Conservation (phyloP, 2,888 invertebrate species). For the Gari tellinella region DNA sequence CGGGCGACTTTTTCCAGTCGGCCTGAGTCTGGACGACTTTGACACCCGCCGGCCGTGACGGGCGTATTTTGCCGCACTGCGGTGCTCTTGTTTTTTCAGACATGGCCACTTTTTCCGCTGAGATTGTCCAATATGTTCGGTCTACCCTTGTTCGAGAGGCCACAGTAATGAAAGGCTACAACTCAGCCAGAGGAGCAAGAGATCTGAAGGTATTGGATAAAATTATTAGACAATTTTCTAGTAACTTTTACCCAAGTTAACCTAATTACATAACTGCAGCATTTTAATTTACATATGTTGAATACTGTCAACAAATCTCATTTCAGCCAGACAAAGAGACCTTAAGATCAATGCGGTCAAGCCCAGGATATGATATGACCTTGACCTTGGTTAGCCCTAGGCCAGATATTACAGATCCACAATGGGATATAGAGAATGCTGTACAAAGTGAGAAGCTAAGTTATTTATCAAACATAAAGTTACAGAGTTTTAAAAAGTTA, state of each 20-base stretch:
- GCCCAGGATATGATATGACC: constrained; percentile 90
- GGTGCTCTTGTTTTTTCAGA: constrained; percentile 48
- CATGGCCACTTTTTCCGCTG: constrained; percentile 41
- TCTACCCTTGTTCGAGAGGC: constrained; percentile 69
- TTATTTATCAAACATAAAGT: no score
- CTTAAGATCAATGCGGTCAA: constrained; percentile 81
- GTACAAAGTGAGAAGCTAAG: constrained; percentile 85
- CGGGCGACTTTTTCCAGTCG: no score
- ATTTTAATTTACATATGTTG: no score
- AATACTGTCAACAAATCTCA: background rate
- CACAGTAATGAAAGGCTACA: constrained; percentile 66
- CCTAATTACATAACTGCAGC: no score
- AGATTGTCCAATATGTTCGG: constrained; percentile 61
- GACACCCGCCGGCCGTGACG: no score
- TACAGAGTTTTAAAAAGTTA: no score
- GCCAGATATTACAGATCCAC: constrained; percentile 89
- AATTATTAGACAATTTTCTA: no score
- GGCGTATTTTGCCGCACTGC: no score
- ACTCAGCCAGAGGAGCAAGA: constrained; percentile 68
- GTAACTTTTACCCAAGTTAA: no score
- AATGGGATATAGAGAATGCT: constrained; percentile 89
- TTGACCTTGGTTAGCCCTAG: constrained; percentile 93
- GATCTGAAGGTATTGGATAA: constrained; percentile 76
- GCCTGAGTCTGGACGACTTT: no score
- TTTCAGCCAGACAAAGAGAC: constrained; percentile 83